These are phyloP conservation scores for Biston betularia DNA, from an alignment of 2,888 invertebrate genomes.

Conservation along the genomic window DNA sequence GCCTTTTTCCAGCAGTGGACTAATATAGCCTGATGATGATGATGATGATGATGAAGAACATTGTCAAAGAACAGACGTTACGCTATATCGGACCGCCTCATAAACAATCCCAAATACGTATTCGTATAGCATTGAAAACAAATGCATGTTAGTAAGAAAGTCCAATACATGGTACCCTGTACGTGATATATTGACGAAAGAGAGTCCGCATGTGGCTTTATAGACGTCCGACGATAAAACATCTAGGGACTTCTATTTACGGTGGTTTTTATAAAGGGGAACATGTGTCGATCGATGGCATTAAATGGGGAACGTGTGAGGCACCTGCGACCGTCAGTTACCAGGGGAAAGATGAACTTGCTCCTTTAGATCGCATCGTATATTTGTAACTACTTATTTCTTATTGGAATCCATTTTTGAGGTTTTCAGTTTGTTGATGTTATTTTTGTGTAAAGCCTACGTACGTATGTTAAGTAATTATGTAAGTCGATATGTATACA, in stretches of 20 bases:
- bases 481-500: too few relatives aligned
- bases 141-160: conserved; percentile 47
- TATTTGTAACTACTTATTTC: not conserved
- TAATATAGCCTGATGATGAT: too few relatives aligned
- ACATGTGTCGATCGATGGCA: conserved; percentile 67
- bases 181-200: conserved; percentile 73
- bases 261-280: conserved; percentile 68
- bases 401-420: not conserved
- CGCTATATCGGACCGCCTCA: not conserved
- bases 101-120: conserved; percentile 18
- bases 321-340: conserved; percentile 56
- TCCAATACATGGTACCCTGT: conserved; percentile 48
- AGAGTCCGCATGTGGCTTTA: conserved; percentile 75
- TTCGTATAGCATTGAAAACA: conserved; percentile 42
- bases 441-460: too few relatives aligned
- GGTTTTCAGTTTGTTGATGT: too few relatives aligned
- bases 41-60: too few relatives aligned
- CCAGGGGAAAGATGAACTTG: conserved; percentile 30
- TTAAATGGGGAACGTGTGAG: conserved; percentile 64
- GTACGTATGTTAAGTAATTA: too few relatives aligned
- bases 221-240: conserved; percentile 71
- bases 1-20: too few relatives aligned
- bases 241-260: conserved; percentile 77
- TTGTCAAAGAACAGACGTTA: not conserved
- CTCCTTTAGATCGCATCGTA: conserved; percentile 21